Base-by-base conservation (phyloP, 2,888 invertebrate genomes). In the Ochropacha duplaris region DNA sequence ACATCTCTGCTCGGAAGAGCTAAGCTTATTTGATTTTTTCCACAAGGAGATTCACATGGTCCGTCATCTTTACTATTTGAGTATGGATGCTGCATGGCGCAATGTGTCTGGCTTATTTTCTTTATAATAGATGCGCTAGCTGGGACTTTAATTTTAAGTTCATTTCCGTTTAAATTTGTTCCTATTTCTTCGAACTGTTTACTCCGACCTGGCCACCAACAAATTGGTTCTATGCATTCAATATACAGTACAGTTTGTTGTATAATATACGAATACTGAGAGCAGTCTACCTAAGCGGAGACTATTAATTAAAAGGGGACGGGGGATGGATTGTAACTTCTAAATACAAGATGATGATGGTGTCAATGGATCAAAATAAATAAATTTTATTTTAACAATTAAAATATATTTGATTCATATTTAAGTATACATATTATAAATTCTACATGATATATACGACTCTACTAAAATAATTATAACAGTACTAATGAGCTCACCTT, bases 121-220 rank as follows among this genome's bases (percentile, higher is more conserved):
- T 90, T 91, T 66, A 92, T 88, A 60, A 90, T 77, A 55, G 92
- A 80, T 49, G 88, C 76, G 60, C 68, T 77, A 49, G 86, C 90
- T 58, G 91, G 92, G 55, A 92, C 86, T 83, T 88, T 90, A 60
- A 92, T 90, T 80, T 87, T 92, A 66, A 92, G 81, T 71, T 92
- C 92, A 74, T 91, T 91, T 69, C 88, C 92, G 71, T 79, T 80
- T 74, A 90, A 74, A 71, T 71, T 87, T 50, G 87, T 83, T 72
- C 90, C 91, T 84, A 92, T 87, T 76, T 92, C 92, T 83, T 92
- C 92, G 66, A 84, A 92, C 76, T 84, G 83, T 71, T 88, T 88
- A 81, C 74, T 86, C 80, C 82, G 88, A 90, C 91, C 92, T 92
- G 92, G 79, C 85, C 85, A 90, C 81, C 71, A 90, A 90, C 74